Conservation (phyloP, 2,113 vertebrate genomes). For the Porphyrio hochstetteri region DNA sequence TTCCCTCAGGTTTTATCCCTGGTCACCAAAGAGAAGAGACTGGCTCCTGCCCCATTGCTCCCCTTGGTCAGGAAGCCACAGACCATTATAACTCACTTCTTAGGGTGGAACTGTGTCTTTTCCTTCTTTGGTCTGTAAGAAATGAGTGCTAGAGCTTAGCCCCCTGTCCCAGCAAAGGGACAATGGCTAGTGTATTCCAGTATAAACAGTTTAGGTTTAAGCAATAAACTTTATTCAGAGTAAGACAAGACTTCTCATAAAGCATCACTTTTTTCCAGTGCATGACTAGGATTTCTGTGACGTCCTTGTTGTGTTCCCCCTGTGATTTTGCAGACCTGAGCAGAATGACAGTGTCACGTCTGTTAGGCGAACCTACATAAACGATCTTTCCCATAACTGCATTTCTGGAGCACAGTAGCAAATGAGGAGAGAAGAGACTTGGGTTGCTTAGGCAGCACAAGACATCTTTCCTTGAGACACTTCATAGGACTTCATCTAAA, state of each 20-base stretch:
- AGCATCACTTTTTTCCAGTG: fast-evolving
- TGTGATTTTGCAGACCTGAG: background rate
- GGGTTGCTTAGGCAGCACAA: background rate
- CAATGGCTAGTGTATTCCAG: background rate
- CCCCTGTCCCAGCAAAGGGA: background rate
- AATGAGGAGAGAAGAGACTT: background rate
- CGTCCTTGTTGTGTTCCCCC: background rate
- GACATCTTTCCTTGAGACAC: background rate
- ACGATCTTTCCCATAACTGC: background rate
- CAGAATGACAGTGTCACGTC: background rate
- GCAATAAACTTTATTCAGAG: background rate
- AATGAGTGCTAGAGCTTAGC: background rate
- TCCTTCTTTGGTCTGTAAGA: background rate
- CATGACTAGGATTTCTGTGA: background rate
- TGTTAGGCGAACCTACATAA: background rate
- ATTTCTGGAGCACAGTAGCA: background rate
- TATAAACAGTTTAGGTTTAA: background rate
- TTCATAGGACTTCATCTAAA: background rate
- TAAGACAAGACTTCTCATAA: background rate
- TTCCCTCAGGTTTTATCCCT: too few relatives aligned
- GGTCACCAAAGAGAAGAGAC: too few relatives aligned
- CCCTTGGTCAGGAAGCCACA: too few relatives aligned
- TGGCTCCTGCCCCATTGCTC: too few relatives aligned
- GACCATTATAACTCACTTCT: background rate
- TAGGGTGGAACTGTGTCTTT: background rate